Conservation (phyloP, 2,888 invertebrate species). For the Ganaspis brasiliensis region DNA sequence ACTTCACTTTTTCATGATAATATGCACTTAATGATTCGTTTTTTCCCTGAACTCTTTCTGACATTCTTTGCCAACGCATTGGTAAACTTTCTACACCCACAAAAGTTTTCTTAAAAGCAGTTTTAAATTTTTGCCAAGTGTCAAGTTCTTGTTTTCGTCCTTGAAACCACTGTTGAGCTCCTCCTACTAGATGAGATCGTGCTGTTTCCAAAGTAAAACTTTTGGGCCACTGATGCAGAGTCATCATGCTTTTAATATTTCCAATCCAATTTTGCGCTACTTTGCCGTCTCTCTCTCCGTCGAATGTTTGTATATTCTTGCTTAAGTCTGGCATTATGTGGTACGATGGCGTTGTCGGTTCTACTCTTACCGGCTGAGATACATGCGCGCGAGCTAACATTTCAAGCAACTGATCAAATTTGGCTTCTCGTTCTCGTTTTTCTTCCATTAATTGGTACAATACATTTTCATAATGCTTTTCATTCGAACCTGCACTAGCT, state of each 20-base stretch:
- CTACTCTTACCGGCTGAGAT: too few species aligned
- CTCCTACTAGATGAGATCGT: constrained; percentile 6
- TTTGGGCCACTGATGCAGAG: constrained; percentile 10
- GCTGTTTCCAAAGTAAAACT: not conserved
- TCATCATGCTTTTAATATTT: not conserved
- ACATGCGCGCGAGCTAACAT: too few species aligned
- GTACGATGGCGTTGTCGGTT: not conserved
- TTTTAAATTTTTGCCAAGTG: not conserved
- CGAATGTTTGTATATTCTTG: constrained; percentile 20
- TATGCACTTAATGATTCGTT: not conserved
- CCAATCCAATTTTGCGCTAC: constrained; percentile 2
- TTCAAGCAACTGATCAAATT: too few species aligned
- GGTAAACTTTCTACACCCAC: constrained; percentile 8
- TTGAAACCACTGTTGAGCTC: constrained; percentile 12
- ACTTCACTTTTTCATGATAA: not conserved
- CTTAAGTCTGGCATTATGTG: constrained; percentile 19
- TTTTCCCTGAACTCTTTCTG: not conserved
- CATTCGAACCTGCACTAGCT: too few species aligned
- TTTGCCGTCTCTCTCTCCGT: not conserved
- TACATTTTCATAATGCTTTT: too few species aligned
- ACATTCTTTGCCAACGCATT: not conserved
- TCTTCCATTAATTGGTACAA: too few species aligned
- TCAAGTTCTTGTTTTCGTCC: too few species aligned
- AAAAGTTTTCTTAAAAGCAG: constrained; percentile 32
- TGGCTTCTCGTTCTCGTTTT: too few species aligned